Evolutionary conservation across 1,140 invertebrate species (phyloP).

Genomic region (Drosophila truncata): DNA sequence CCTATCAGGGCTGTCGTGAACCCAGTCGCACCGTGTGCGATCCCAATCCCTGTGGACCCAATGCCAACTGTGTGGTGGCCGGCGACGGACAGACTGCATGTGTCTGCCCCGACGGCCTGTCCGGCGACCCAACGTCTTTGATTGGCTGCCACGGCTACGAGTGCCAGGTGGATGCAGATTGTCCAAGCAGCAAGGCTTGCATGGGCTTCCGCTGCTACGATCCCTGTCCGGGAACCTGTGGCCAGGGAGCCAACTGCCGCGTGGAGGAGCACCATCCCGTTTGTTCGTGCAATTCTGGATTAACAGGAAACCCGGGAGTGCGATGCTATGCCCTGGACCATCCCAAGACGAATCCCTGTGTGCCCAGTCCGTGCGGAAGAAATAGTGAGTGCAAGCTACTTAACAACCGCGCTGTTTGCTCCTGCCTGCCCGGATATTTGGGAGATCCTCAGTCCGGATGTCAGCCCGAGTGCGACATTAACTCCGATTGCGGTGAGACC

Average conservation of each 20-base stretch:
- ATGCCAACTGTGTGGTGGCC: conserved; percentile 90
- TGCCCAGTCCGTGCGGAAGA: conserved; percentile 91
- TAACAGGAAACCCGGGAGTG: conserved; percentile 91
- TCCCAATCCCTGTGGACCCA: conserved; percentile 92
- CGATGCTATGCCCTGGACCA: conserved; percentile 88
- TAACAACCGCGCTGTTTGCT: conserved; percentile 90
- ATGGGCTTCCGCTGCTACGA: conserved; percentile 91
- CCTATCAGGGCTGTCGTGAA: conserved; percentile 90
- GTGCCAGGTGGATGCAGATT: conserved; percentile 92
- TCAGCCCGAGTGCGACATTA: conserved; percentile 91
- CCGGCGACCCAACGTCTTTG: conserved; percentile 91
- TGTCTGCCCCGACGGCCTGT: conserved; percentile 90
- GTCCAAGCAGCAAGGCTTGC: conserved; percentile 89
- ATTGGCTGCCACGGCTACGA: conserved; percentile 91
- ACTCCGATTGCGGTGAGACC: conserved; percentile 90
- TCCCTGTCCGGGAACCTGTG: conserved; percentile 93
- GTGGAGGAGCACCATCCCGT: conserved; percentile 92
- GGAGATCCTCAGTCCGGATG: conserved; percentile 92
- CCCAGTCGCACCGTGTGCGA: conserved; percentile 89
- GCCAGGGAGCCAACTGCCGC: conserved; percentile 89
- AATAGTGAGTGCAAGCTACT: conserved; percentile 92
- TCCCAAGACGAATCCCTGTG: conserved; percentile 88
- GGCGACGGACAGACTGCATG: conserved; percentile 90
- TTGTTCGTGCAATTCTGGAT: conserved; percentile 90
- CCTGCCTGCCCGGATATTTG: conserved; percentile 90